Percentiles rank a stretch among this genome's conserved stretches.
phyloP scores from a whole-genome alignment of 2,113 vertebrate species.

The Gulo gulo region DNA sequence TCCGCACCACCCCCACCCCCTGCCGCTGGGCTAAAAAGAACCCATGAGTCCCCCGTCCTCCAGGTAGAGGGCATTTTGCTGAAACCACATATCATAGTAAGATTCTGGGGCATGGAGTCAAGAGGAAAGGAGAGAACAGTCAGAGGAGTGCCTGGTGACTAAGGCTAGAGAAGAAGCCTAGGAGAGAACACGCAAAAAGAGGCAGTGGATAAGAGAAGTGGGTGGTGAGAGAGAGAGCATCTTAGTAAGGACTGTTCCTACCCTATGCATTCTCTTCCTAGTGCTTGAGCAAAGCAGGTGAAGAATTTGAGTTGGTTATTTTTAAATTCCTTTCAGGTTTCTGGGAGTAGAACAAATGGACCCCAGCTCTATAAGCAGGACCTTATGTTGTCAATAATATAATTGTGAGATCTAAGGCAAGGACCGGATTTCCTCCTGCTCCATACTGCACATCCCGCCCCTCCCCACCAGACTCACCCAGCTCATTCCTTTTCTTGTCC shows the following conservation, averaged over 20 bases:
- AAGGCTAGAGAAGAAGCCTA: background rate
- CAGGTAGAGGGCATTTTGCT: background rate
- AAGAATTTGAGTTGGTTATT: background rate
- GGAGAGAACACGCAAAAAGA: background rate
- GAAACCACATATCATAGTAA: background rate
- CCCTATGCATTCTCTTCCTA: background rate
- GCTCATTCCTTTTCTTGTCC: slow-evolving; percentile 70
- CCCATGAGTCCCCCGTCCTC: rapidly evolving
- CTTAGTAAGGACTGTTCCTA: background rate
- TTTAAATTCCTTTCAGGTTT: background rate
- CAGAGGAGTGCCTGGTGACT: background rate
- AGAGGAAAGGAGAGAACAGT: no score
- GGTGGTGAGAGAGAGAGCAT: background rate
- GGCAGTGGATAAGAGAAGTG: background rate
- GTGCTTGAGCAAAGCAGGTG: background rate
- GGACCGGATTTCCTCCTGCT: background rate
- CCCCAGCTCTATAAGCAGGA: background rate
- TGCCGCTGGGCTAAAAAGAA: background rate
- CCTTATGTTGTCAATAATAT: background rate
- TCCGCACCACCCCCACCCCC: background rate
- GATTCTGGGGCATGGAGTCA: background rate
- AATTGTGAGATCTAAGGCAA: background rate
- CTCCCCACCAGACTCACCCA: slow-evolving; percentile 67
- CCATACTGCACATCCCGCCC: background rate
- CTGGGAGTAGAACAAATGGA: background rate